A percentile compares a stretch with the other conserved stretches of the same genome.
Evolutionary conservation across 2,888 invertebrate species (phyloP).

Genomic region (Cephus pulcher): DNA sequence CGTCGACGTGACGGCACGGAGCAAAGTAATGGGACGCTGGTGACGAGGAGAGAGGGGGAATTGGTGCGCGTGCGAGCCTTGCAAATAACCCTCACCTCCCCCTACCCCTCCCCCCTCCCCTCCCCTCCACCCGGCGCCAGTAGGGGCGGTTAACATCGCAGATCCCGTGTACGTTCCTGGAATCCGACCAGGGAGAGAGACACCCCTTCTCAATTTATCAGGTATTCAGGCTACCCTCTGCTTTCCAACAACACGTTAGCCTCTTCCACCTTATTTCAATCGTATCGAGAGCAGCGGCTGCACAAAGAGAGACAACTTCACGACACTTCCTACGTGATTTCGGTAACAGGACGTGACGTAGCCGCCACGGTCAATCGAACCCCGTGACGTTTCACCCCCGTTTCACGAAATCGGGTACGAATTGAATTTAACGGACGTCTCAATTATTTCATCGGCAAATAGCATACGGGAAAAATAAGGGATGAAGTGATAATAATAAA

Average conservation of each 20-base stretch:
- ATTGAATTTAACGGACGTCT: not conserved
- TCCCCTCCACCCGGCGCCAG: too few relatives aligned
- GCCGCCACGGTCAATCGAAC: not conserved
- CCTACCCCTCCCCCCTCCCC: not conserved
- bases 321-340: not conserved
- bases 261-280: constrained; percentile 28
- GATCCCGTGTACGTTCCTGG: not conserved
- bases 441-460: not conserved
- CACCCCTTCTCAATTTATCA: constrained; percentile 38
- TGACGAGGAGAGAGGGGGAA: not conserved
- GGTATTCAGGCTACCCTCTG: constrained; percentile 35
- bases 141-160: not conserved
- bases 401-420: not conserved
- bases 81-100: not conserved
- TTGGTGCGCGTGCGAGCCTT: not conserved
- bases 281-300: not conserved
- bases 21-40: not conserved
- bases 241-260: constrained; percentile 5
- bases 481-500: too few relatives aligned
- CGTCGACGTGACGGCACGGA: not conserved
- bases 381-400: too few relatives aligned
- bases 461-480: not conserved
- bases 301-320: not conserved
- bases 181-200: not conserved
- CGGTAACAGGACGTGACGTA: not conserved